A percentile compares a stretch with the other conserved stretches of the same genome.
Conservation (phyloP, 2,797 vertebrate genomes). For the Columba guinea region DNA sequence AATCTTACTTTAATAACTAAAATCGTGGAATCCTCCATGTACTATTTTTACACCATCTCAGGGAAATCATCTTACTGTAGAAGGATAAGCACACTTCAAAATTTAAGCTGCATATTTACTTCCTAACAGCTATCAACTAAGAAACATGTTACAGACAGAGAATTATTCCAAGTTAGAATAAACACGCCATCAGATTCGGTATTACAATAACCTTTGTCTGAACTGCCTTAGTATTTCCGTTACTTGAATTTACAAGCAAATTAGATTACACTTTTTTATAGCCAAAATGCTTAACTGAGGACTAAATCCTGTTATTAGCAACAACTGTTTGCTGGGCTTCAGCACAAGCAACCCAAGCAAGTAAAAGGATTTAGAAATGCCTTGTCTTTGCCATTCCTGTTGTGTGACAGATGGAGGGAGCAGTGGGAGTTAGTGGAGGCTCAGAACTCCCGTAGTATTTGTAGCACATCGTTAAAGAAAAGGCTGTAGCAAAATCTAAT, state of each 20-base stretch:
- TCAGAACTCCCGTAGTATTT: background rate
- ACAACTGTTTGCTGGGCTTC: background rate
- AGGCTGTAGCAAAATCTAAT: background rate
- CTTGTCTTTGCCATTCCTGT: background rate
- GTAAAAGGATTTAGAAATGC: background rate
- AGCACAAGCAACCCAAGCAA: background rate
- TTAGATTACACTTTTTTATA: background rate
- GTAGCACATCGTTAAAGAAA: accelerated
- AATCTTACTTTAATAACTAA: background rate
- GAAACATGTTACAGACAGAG: background rate
- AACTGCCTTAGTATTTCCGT: background rate
- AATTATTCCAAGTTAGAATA: background rate
- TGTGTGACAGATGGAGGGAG: background rate
- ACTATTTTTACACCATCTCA: background rate
- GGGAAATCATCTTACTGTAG: background rate
- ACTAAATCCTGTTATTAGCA: background rate
- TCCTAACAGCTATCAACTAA: background rate
- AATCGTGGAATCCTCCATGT: background rate
- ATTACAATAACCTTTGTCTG: background rate
- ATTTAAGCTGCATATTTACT: background rate
- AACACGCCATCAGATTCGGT: background rate
- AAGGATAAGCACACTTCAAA: background rate
- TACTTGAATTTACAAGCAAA: background rate
- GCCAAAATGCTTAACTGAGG: background rate
- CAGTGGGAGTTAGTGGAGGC: background rate